Base-by-base conservation (phyloP, 2,113 vertebrate genomes). In the Ardeotis arabs region DNA sequence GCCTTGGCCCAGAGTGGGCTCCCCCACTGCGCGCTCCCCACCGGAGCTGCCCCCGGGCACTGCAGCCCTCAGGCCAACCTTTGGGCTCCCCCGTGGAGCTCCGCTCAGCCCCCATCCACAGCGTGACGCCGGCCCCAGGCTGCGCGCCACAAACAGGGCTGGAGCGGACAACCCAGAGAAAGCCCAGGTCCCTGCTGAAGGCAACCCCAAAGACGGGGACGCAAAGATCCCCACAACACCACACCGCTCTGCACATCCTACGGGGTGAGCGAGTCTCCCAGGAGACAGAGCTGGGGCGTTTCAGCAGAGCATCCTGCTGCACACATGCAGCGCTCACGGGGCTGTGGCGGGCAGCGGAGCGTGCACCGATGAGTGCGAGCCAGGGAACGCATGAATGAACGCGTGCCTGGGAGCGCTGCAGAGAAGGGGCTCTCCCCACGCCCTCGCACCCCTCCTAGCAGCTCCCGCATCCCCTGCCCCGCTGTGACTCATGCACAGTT, bases 331-430 rank as follows among this genome's bases (percentile, higher is more conserved):
- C 1, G 8, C 27, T 82, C 75, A 12, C 27, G 4, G 49, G 67
- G 50, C 75, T 1, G 0, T 29, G 59, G 55, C 31, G 22, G 41
- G 85, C 92, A 85, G 75, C 4, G 3, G 83, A 92, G 95, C 50
- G 2, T 92, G 82, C 69, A 70, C 2, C 0, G 2, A 7, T 4
- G 10, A 73, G 53, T 1, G 4, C 3, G 2, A n/a, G 55, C 39
- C 33, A 28, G 75, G 39, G 35, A 66, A 94, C 17, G 63, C 94
- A 50, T 70, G 88, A 97, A 58, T 6, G 83, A 88, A 49, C 1
- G 0, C 1, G 5, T 44, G 91, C 93, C 79, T 92, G 86, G 72
- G 94, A 90, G 75, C 0, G 29, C 83, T 75, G 90, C 83, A 60
- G 19, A 69, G 37, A 67, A 66, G 86, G 90, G 88, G 79, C 50